Evolutionary conservation across 1,140 invertebrate genomes (phyloP).

Genomic region (Episyrphus balteatus): DNA sequence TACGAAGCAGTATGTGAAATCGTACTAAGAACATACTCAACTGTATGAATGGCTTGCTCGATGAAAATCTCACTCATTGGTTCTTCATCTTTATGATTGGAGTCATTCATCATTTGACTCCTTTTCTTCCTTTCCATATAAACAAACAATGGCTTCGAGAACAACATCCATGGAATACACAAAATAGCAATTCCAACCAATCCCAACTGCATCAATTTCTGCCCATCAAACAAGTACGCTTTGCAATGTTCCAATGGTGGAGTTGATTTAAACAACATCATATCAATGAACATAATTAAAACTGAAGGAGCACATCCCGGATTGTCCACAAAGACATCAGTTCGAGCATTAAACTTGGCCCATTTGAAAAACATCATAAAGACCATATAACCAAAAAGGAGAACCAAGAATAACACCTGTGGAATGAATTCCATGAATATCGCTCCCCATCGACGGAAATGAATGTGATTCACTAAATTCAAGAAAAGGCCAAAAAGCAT

Average conservation of each 20-base stretch:
- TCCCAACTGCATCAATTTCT: constrained; percentile 58
- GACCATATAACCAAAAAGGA: constrained; percentile 92
- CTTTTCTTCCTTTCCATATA: not conserved
- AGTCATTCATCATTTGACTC: too few species aligned
- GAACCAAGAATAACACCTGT: constrained; percentile 77
- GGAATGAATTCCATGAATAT: constrained; percentile 88
- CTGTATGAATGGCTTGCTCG: constrained; percentile 89
- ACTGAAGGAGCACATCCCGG: constrained; percentile 75
- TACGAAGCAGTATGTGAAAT: constrained; percentile 95
- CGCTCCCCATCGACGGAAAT: constrained; percentile 63
- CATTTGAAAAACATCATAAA: constrained; percentile 90
- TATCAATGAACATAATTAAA: constrained; percentile 83
- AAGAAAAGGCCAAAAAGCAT: constrained; percentile 93
- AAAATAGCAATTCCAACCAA: constrained; percentile 63
- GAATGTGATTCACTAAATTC: constrained; percentile 81
- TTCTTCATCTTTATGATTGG: constrained; percentile 47
- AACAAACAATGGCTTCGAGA: constrained; percentile 73
- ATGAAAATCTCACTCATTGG: constrained; percentile 80
- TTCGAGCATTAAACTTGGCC: constrained; percentile 51
- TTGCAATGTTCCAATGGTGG: constrained; percentile 45
- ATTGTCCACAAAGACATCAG: constrained; percentile 36
- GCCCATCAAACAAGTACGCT: constrained; percentile 60
- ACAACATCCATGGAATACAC: constrained; percentile 86
- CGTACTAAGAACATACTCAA: constrained; percentile 92
- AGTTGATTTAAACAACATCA: constrained; percentile 63